Evolutionary conservation across 2,113 vertebrate species (phyloP).

Genomic region (Neogale vison): DNA sequence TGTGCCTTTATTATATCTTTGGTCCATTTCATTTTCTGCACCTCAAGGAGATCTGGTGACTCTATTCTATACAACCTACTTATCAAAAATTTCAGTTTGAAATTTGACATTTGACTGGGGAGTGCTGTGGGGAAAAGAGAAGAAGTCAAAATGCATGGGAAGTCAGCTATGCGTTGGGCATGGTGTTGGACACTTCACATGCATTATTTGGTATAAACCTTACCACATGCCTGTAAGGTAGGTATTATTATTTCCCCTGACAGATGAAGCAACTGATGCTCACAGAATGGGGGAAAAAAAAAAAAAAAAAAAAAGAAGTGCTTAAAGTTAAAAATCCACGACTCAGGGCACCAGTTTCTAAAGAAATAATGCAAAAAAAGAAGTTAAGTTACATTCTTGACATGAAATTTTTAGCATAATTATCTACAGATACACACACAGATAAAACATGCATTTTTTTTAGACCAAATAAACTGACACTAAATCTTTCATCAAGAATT

Average conservation of each 20-base stretch:
- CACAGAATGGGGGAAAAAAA: neutral
- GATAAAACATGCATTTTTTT: neutral
- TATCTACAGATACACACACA: neutral
- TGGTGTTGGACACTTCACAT: neutral
- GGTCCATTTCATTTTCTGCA: neutral
- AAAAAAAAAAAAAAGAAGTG: neutral
- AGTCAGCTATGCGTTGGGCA: neutral
- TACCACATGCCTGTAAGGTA: neutral
- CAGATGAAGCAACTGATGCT: neutral
- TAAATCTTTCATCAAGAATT: constrained; percentile 36
- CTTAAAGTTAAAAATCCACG: neutral
- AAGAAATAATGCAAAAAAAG: constrained; percentile 26
- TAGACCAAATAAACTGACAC: constrained; percentile 16
- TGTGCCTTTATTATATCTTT: neutral
- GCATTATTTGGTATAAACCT: neutral
- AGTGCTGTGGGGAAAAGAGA: neutral
- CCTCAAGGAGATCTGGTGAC: neutral
- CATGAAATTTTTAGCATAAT: constrained; percentile 28
- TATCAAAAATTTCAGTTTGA: constrained; percentile 31
- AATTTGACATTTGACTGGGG: constrained; percentile 27
- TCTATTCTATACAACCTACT: neutral
- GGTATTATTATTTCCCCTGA: neutral
- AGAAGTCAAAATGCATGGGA: neutral
- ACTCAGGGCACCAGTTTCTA: constrained; percentile 1
- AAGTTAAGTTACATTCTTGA: constrained; percentile 1